Base-by-base conservation (phyloP, 2,797 vertebrate species). In the Cottoperca gobio region DNA sequence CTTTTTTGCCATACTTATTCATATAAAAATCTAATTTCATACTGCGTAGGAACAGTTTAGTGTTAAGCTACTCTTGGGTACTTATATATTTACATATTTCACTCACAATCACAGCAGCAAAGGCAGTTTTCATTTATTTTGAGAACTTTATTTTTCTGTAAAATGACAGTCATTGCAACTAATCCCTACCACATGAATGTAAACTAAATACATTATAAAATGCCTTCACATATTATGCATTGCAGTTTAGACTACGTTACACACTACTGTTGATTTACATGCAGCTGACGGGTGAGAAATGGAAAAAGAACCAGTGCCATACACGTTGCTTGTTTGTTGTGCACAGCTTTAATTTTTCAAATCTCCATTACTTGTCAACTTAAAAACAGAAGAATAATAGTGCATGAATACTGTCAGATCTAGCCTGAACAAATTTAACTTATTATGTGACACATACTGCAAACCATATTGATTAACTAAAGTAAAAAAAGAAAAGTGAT, bases 291-390 rank as follows among this genome's bases (percentile, higher is more conserved):
- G 39, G n/a, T 58, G 35, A 23, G 21, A 4, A 68, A 76, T 4
- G 37, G 26, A 60, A 54, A 64, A 66, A 59, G 11, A 84, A 68
- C 31, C 65, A 62, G 67, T 79, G 42, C 21, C 21, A 60, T 46
- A 48, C 45, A 52, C 26, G 6, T 37, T 78, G 48, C 23, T 79
- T 67, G 50, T 45, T 85, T 95, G 75, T 95, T 94, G 90, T 90
- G 70, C 67, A 82, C 92, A 94, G 84, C 90, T 89, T 80, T 73
- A 89, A 94, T 90, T 93, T 94, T 94, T 88, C 88, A 46, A 86
- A 87, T 91, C 91, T 70, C 81, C 90, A 91, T 86, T 71, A 79
- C 70, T 73, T 76, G 69, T 53, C 82, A 86, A 78, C 35, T 72
- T 43, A 0, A 58, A 82, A 93, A 84, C 71, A 79, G 83, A 85